Base-by-base conservation (phyloP, 92 coral and sea anemone species). In the Diadumene lineata region DNA sequence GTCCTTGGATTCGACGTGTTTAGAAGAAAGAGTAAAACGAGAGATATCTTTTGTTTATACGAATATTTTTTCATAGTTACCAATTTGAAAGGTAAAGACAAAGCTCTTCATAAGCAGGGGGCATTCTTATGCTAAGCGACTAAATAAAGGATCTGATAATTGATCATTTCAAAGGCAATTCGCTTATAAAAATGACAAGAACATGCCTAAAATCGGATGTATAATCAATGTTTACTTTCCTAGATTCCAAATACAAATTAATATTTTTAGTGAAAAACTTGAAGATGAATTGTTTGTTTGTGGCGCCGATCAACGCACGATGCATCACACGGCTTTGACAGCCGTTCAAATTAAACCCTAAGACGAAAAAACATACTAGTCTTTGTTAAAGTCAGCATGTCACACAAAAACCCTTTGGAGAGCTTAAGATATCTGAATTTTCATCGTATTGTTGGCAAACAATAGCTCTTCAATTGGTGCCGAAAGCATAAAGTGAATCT, bases 151-250 rank as follows among this genome's bases (percentile, higher is more conserved):
- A 82, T 79, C 70, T 68, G 85, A 78, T 96, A 96, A 96, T 96
- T 96, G 99, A 92, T 96, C 97, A 92, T 92, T 89, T 94, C 90
- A 92, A 83, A 85, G 97, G 96, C 97, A 91, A 91, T 91, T 91
- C 97, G 85, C 81, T 87, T 34, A 84, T 64, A 82, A 88, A 75
- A 88, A 80, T 88, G 97, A 82, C 93, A 82, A 90, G 86, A 82
- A 75, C 84, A 81, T 79, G 68, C 81, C 81, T 66, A 77, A 87
- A 80, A 87, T 90, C 92, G 96, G 96, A 90, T 90, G 85, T 85
- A 83, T 53, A 50, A 34, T 38, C 17, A 21, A 69, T 86, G 85
- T 91, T 91, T 91, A 88, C 93, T 88, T 88, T 88, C 62, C 70
- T 66, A 78, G 76, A 91, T 82, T 85, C 79, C 69, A 86, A 88